These are phyloP conservation scores for Anseranas semipalmata DNA, from an alignment of 2,113 vertebrate genomes.

Conservation along the genomic window DNA sequence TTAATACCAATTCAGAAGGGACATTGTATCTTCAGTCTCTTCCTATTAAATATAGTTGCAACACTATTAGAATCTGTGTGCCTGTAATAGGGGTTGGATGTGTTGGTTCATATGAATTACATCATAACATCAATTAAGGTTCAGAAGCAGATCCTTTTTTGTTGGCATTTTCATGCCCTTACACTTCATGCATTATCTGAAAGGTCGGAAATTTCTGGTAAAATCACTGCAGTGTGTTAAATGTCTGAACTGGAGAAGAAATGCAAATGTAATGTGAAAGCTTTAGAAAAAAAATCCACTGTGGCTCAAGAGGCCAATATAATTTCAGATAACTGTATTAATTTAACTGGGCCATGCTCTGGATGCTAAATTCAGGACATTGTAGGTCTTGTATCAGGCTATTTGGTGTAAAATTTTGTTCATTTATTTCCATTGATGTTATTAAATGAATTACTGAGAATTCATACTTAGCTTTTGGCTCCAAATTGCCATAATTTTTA, in stretches of 20 bases:
- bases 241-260: background rate
- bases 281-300: background rate
- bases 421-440: background rate
- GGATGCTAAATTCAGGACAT: background rate
- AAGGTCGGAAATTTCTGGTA: background rate
- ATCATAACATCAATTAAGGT: background rate
- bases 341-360: background rate
- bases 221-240: background rate
- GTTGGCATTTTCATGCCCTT: background rate
- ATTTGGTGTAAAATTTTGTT: background rate
- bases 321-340: background rate
- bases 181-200: background rate
- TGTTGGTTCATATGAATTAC: background rate
- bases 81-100: background rate
- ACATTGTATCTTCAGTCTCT: background rate
- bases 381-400: background rate
- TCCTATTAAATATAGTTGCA: background rate
- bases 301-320: background rate
- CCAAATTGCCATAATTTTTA: background rate
- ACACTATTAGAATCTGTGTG: background rate
- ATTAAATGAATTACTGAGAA: background rate
- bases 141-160: background rate
- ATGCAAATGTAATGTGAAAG: background rate
- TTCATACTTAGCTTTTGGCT: background rate
- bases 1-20: background rate